Conservation (phyloP, 2,888 invertebrate species). For the Sympetrum striolatum region DNA sequence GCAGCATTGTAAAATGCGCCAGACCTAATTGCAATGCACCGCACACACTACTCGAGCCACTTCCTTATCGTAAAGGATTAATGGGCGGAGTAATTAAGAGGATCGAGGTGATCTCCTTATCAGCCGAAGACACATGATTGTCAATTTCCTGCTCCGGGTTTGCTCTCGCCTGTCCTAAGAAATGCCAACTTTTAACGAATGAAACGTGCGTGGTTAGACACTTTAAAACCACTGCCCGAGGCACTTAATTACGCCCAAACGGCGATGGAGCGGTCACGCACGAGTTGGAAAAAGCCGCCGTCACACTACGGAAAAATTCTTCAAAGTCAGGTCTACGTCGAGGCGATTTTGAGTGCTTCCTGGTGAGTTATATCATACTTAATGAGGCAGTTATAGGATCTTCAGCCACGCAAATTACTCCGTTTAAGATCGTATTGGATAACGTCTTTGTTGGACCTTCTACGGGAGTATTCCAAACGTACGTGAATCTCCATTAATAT, state of each 20-base stretch:
- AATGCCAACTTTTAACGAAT: background rate
- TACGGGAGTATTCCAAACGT: too few species aligned
- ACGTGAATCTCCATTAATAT: too few species aligned
- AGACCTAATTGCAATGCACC: too few species aligned
- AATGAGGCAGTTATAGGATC: background rate
- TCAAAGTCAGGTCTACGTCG: background rate
- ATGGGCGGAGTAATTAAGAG: too few species aligned
- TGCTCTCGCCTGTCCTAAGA: background rate
- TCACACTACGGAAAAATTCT: background rate
- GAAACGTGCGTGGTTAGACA: background rate
- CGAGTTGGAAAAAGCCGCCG: background rate
- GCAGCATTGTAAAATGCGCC: too few species aligned
- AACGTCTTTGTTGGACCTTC: too few species aligned
- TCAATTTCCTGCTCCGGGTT: background rate
- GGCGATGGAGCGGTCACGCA: background rate
- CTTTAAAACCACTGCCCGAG: background rate
- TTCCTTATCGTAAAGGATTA: too few species aligned
- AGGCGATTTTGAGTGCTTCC: background rate
- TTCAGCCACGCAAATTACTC: too few species aligned
- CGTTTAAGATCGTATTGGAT: too few species aligned
- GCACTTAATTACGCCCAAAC: background rate
- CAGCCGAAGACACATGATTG: background rate
- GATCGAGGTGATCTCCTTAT: background rate
- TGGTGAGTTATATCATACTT: background rate
- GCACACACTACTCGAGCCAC: too few species aligned